Evolutionary conservation across 2,888 invertebrate species (phyloP), one percentile per base, ranked within the genome.

Genomic region (Elgonia sp.): DNA sequence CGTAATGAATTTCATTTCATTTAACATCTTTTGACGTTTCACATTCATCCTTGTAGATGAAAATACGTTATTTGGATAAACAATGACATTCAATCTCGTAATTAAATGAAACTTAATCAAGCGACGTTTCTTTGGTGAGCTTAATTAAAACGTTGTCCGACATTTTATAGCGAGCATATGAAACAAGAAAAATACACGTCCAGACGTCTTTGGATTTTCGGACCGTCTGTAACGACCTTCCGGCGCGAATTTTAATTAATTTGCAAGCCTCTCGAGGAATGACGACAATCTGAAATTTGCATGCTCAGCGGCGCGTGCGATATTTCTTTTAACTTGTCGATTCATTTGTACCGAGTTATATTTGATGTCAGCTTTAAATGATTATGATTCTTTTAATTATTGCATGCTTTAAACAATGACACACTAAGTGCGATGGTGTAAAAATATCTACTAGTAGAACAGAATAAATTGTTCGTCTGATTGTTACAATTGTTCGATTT

Each of bases 211-310:
- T 60, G 42, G 70, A 70, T 50, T 62, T 60, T 81, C 50, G 60
- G 76, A 21, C 65, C 65, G 67, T 63, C 63, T 53, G 76, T 76
- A 76, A 76, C 67, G 65, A 55, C 65, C 37, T 62, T 60, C 39
- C 63, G 63, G n/a, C 18, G 57, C 62, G 62, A 40, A 70, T 65
- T 73, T 84, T 84, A 84, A 84, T 84, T 76, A 84, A 84, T 84
- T 83, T 46, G 57, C 69, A 16, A 73, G 65, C 37, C 81, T 57
- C 60, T 46, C 37, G 50, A 63, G 39, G 55, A 46, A 65, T 53
- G 65, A 65, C 18, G 53, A 53, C 76, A 53, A 76, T 53, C 53
- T 76, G 8, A 39, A 65, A 76, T 53, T 65, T 53, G 40, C 42
- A n/a, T 29, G 53, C 42, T 39, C 76, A 37, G 18, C 75, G 50